Evolutionary conservation across 37 sponge, comb jelly and placozoan genomes (phyloP).

Genomic region (Hormiphora californensis): DNA sequence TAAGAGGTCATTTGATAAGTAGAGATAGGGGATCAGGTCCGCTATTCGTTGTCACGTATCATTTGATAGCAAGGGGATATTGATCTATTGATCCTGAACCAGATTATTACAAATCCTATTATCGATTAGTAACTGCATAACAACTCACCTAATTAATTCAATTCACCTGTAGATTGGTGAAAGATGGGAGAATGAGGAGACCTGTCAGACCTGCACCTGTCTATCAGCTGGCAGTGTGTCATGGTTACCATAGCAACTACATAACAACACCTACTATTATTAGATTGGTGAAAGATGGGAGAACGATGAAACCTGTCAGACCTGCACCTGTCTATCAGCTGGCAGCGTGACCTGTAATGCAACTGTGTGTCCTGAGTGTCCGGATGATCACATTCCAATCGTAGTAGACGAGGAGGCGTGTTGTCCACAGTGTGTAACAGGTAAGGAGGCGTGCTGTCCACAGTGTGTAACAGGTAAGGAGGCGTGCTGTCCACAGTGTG

Average conservation of each 20-base stretch:
- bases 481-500: too few relatives aligned
- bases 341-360: background rate
- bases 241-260: too few relatives aligned
- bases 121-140: too few relatives aligned
- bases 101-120: too few relatives aligned
- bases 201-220: constrained; percentile 7
- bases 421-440: background rate
- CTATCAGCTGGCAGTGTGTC: background rate
- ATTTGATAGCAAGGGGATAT: too few relatives aligned
- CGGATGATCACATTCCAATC: background rate
- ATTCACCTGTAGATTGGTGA: constrained; percentile 2
- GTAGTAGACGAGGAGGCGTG: background rate
- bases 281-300: background rate
- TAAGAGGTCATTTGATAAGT: too few relatives aligned
- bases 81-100: too few relatives aligned
- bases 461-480: too few relatives aligned
- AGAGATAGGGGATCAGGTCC: too few relatives aligned
- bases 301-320: background rate
- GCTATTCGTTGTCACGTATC: too few relatives aligned
- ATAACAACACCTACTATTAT: background rate
- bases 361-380: background rate
- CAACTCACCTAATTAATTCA: background rate
- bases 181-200: background rate
- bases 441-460: too few relatives aligned
- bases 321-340: background rate